These are phyloP conservation scores for Sclerodermus sp. DNA, from an alignment of 2,888 invertebrate species.

Conservation along the genomic window DNA sequence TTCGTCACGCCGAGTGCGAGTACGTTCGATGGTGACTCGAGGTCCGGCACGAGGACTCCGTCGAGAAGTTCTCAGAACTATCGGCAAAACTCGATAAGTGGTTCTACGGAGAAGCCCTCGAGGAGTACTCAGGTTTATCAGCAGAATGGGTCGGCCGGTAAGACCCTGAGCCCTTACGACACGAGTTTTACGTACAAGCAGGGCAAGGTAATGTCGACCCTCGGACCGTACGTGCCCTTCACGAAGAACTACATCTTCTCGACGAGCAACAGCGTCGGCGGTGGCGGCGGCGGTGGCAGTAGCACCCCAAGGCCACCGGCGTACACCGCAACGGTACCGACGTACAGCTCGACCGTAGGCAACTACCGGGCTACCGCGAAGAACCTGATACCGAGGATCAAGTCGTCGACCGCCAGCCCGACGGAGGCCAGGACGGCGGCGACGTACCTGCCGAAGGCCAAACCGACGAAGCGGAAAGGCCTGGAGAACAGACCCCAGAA, in stretches of 20 bases:
- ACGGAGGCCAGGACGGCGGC: conserved; percentile 32
- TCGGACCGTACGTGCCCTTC: conserved; percentile 51
- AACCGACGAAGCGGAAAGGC: conserved; percentile 2
- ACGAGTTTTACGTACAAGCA: conserved; percentile 47
- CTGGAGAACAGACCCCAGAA: conserved; percentile 43
- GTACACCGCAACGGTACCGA: conserved; percentile 47
- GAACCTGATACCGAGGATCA: conserved; percentile 26
- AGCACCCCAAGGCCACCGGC: conserved; percentile 36
- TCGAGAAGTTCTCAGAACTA: conserved; percentile 27
- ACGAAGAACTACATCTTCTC: conserved; percentile 49
- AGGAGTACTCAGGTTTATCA: conserved; percentile 23
- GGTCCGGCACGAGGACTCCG: conserved; percentile 21
- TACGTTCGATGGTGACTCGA: not conserved
- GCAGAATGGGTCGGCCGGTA: conserved; percentile 25
- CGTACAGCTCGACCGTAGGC: conserved; percentile 27
- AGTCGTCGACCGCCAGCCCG: conserved; percentile 23
- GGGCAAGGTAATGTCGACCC: conserved; percentile 45
- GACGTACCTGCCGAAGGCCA: conserved; percentile 22
- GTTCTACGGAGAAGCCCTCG: conserved; percentile 44
- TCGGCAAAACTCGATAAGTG: conserved; percentile 35
- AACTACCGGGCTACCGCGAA: conserved; percentile 22
- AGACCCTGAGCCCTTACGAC: conserved; percentile 44
- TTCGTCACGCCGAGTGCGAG: not conserved
- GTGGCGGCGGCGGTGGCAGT: conserved; percentile 30
- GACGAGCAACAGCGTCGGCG: not conserved